A percentile compares a stretch with the other conserved stretches of the same genome.
Evolutionary conservation across 2,113 vertebrate genomes (phyloP).

Genomic region (Larimichthys polyactis): DNA sequence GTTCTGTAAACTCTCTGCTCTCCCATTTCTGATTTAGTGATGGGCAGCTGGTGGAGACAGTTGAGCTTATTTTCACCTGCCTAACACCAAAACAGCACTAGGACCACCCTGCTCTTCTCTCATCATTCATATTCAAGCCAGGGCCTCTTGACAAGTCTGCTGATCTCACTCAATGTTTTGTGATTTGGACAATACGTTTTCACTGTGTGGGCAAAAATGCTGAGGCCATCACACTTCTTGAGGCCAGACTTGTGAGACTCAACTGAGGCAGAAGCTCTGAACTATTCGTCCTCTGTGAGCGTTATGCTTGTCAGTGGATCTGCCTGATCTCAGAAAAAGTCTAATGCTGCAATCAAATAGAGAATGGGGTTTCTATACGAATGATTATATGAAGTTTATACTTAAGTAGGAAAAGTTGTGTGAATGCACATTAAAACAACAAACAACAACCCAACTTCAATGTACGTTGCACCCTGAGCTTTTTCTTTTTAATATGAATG

Average conservation of each 20-base stretch:
- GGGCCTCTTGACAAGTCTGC: conserved; percentile 88
- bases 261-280: conserved; percentile 77
- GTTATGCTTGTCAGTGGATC: conserved; percentile 65
- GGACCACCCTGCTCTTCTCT: conserved; percentile 88
- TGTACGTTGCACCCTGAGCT: not conserved
- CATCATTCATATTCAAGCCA: conserved; percentile 90
- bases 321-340: conserved; percentile 59
- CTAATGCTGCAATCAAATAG: conserved; percentile 60
- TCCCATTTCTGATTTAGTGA: conserved; percentile 70
- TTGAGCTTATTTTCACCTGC: conserved; percentile 83
- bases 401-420: not conserved
- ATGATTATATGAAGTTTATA: conserved; percentile 14
- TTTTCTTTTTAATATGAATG: not conserved
- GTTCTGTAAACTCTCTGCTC: conserved; percentile 64
- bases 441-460: not conserved
- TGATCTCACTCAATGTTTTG: conserved; percentile 90
- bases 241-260: conserved; percentile 78
- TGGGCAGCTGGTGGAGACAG: conserved; percentile 81
- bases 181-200: conserved; percentile 87
- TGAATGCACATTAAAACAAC: not conserved
- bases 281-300: conserved; percentile 74
- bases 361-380: conserved; percentile 45
- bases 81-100: conserved; percentile 73
- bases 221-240: conserved; percentile 84
- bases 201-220: conserved; percentile 82